A percentile compares a stretch with the other conserved stretches of the same genome.
phyloP scores from a whole-genome alignment of 2,797 vertebrate genomes.

The Pteropus rufus region DNA sequence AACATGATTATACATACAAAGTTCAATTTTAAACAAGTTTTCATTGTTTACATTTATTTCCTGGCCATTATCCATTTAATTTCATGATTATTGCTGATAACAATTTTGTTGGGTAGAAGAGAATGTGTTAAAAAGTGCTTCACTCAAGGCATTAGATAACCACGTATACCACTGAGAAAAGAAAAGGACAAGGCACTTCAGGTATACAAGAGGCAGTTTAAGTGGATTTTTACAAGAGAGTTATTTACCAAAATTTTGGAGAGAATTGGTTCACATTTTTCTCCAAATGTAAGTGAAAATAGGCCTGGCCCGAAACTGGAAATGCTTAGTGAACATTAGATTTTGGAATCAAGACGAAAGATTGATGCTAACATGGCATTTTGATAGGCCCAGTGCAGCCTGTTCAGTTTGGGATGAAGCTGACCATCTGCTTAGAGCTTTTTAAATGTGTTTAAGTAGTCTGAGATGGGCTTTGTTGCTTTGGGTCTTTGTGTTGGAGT shows the following conservation, averaged over 20 bases:
- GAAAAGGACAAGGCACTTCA: background rate
- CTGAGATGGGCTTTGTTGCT: conserved; percentile 74
- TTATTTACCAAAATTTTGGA: background rate
- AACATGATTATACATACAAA: background rate
- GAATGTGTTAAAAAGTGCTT: background rate
- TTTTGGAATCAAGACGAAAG: conserved; percentile 63
- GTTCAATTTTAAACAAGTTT: background rate
- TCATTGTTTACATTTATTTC: background rate
- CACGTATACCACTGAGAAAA: background rate
- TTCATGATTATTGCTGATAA: background rate
- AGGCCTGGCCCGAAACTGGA: conserved; percentile 15
- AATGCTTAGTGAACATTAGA: background rate
- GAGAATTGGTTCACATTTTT: background rate
- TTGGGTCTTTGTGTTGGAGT: conserved; percentile 65
- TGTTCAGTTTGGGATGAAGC: conserved; percentile 65
- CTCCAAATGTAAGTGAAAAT: conserved; percentile 14
- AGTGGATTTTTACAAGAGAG: background rate
- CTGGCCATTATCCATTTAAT: background rate
- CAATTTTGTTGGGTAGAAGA: background rate
- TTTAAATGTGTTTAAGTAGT: conserved; percentile 65
- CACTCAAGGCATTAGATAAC: background rate
- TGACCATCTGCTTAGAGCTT: conserved; percentile 76
- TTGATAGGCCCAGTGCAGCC: conserved; percentile 55
- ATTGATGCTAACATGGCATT: background rate
- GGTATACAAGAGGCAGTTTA: background rate